Base-by-base conservation (phyloP, 2,113 vertebrate genomes). In the Speoplatyrhinus poulsoni region DNA sequence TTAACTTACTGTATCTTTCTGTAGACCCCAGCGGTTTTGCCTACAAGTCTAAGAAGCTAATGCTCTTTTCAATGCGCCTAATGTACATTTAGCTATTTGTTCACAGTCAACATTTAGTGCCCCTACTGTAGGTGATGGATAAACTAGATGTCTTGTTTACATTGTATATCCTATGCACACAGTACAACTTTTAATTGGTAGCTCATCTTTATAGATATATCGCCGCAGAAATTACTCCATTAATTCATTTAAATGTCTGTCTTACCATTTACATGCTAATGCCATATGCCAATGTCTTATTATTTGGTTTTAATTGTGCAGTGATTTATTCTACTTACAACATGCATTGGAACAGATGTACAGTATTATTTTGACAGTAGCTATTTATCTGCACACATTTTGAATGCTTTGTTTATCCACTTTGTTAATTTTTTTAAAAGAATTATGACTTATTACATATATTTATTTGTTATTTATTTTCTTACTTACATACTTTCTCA, bases 121-220 rank as follows among this genome's bases (percentile, higher is more conserved):
- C 73, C 64, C 62, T 62, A 52, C 56, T 69, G 46, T 72, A 55
- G 63, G 12, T 77, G 65, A 46, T 68, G 36, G 54, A 41, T 61
- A 48, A 46, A 16, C 33, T 19, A 54, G 46, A 63, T 48, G 46
- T 66, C 46, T 67, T 56, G 61, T 64, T 76, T 56, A 64, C 68
- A 73, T 66, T 54, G 62, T 52, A 61, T 70, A 76, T 62, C 79
- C 80, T 85, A 80, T 84, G 82, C 85, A 85, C 47, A 53, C 53
- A 69, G 64, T 58, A 26, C n/a, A 58, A 12, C 11, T 58, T 9
- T 82, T 67, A 9, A 68, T 79, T 81, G 69, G 82, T 85, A 87
- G 83, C 82, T 85, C 87, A 84, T 78, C 17, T 80, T 72, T 74
- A 60, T 77, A 55, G 46, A 75, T 46, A 60, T 15, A 32, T 52